Conservation (phyloP, 2,113 vertebrate genomes). For the Gymnobelideus leadbeateri region DNA sequence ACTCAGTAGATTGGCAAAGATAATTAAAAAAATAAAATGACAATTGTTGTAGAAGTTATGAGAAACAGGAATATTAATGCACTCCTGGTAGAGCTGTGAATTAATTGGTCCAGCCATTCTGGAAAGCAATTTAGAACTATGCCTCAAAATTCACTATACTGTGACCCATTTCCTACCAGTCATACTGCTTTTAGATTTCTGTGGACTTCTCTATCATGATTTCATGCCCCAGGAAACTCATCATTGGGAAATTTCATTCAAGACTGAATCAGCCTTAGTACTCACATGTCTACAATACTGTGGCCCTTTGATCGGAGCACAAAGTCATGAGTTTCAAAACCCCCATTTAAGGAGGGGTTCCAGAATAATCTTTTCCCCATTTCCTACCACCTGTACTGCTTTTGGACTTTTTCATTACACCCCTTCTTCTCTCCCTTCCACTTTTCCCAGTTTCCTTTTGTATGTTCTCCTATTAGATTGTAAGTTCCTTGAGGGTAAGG, state of each 20-base stretch:
- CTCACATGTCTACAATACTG: not conserved
- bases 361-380: not conserved
- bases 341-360: not conserved
- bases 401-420: no score
- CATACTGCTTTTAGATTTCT: not conserved
- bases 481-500: no score
- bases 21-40: not conserved
- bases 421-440: no score
- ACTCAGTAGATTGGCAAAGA: not conserved
- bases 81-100: not conserved
- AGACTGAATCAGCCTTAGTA: not conserved
- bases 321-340: not conserved
- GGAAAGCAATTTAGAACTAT: no score
- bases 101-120: not conserved
- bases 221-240: not conserved
- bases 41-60: not conserved
- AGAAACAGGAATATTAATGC: not conserved
- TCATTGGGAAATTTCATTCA: not conserved
- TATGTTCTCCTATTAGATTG: no score
- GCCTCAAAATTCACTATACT: not conserved
- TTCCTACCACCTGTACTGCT: not conserved
- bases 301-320: not conserved
- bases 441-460: no score
- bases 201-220: not conserved
- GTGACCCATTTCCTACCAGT: not conserved